Base-by-base conservation (phyloP, 2,888 invertebrate genomes). In the Gymnocheta viridis region DNA sequence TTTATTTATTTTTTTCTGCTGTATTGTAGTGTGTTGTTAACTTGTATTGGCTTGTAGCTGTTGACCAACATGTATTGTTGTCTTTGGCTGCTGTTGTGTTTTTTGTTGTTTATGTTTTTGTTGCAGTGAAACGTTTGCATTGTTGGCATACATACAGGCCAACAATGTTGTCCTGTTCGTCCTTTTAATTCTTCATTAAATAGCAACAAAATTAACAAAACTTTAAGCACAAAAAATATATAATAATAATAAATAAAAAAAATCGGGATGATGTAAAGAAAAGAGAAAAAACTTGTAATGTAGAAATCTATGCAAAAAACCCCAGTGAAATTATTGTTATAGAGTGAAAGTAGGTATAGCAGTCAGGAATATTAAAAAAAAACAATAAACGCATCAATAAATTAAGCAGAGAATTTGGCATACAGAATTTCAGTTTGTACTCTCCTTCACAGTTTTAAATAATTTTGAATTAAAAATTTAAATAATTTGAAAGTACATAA, bases 41-140 rank as follows among this genome's bases (percentile, higher is more conserved):
- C 66, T 66, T 76, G 66, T 64, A 67, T 69, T 44, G 41, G 64
- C 77, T 77, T 69, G 85, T 85, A 82, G 82, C 32, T 79, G 74
- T 81, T 78, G 79, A 82, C 76, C 79, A 84, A 74, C 74, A 80
- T 84, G 79, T 62, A 38, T 83, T 80, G 56, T 80, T 83, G 80
- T 79, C 72, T 41, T 80, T 72, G 74, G 79, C 81, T 77, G 78
- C 82, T 66, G 80, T 80, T 67, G 64, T 69, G 7, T 56, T n/a
- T n/a, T n/a, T n/a, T n/a, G n/a, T n/a, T n/a, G n/a, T n/a, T n/a
- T n/a, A n/a, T n/a, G n/a, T n/a, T 58, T 69, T 69, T 60, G 41
- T 69, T 69, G 35, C 49, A 67, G 12, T 69, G 49, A 35, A 49
- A 69, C 51, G 14, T 74, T 74, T 56, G 64, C 10, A 12, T 35